Evolutionary conservation across 2,888 invertebrate species (phyloP).

Genomic region (Tiliacea citrago): DNA sequence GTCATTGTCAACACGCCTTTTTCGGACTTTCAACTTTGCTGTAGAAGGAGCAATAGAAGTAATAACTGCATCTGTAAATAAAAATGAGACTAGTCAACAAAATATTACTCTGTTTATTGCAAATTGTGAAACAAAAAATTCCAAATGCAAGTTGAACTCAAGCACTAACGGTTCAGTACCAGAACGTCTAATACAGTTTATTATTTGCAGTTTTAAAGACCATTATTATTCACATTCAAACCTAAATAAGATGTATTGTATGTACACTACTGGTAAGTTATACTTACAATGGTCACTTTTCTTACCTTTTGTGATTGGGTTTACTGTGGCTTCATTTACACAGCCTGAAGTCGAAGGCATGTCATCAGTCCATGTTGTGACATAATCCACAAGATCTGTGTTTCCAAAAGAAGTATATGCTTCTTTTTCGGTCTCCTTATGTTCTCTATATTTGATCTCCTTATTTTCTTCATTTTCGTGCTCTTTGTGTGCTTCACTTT

Average conservation of each 20-base stretch:
- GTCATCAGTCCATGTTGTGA: neutral
- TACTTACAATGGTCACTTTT: neutral
- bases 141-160: neutral
- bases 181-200: too few species aligned
- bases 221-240: too few species aligned
- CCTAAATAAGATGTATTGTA: too few species aligned
- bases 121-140: neutral
- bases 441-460: neutral
- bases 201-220: too few species aligned
- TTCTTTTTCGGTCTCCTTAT: neutral
- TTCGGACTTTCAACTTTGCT: neutral
- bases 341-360: conserved; percentile 1
- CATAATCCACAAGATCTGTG: neutral
- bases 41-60: neutral
- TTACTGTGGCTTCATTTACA: neutral
- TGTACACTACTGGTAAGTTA: neutral
- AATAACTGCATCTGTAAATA: neutral
- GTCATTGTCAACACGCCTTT: neutral
- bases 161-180: neutral
- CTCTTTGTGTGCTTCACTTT: neutral
- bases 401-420: neutral
- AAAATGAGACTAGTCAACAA: neutral
- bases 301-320: neutral
- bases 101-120: neutral
- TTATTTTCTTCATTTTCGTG: neutral